Conservation (phyloP, 2,888 invertebrate species). For the Tetragonula carbonaria region DNA sequence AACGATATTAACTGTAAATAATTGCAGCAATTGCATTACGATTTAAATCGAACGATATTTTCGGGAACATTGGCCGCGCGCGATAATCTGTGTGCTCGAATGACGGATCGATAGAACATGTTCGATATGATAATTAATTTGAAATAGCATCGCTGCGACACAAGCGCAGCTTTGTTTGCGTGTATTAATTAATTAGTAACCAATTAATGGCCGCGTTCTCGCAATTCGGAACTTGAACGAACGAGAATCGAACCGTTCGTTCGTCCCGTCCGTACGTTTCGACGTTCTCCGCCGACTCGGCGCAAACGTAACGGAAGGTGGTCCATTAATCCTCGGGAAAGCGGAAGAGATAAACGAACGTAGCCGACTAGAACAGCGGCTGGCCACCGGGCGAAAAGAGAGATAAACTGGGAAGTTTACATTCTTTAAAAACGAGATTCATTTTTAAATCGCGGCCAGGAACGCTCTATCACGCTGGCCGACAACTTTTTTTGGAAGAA, state of each 20-base stretch:
- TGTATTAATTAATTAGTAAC: slow-evolving; percentile 38
- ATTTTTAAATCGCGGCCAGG: neutral
- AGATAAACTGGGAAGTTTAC: slow-evolving; percentile 40
- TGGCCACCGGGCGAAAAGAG: slow-evolving; percentile 11
- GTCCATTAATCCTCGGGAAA: slow-evolving; percentile 52
- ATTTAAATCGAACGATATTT: neutral
- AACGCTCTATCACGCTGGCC: slow-evolving; percentile 7
- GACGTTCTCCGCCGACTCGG: neutral
- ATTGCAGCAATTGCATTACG: neutral
- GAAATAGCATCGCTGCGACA: slow-evolving; percentile 4
- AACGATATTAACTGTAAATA: neutral
- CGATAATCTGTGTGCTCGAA: neutral
- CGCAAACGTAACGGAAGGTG: slow-evolving; percentile 44
- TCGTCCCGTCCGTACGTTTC: slow-evolving; percentile 20
- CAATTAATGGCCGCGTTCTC: slow-evolving; percentile 39
- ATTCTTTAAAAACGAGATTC: slow-evolving; percentile 33
- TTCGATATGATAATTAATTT: slow-evolving; percentile 38
- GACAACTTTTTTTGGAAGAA: neutral
- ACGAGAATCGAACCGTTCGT: slow-evolving; percentile 32
- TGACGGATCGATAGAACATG: slow-evolving; percentile 13
- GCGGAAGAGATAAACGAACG: slow-evolving; percentile 47
- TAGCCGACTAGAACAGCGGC: neutral
- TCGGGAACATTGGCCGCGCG: neutral
- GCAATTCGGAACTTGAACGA: slow-evolving; percentile 21
- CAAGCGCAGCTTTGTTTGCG: slow-evolving; percentile 22